Evolutionary conservation across 2,113 vertebrate genomes (phyloP).

Genomic region (Rousettus leschenaultii): DNA sequence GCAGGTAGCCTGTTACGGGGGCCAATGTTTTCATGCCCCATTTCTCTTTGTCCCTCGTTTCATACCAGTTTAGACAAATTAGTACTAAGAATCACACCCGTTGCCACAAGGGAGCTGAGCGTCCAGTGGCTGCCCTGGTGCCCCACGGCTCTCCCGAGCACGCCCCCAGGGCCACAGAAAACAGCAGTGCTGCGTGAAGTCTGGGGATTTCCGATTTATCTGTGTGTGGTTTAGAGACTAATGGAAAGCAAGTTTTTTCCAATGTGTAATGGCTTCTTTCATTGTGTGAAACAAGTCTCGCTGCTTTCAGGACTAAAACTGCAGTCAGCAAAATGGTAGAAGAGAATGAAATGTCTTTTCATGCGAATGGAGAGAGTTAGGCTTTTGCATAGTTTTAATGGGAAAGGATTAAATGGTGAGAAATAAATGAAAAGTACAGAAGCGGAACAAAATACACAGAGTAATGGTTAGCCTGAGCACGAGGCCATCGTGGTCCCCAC

Average conservation of each 20-base stretch:
- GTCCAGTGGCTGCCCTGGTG: neutral
- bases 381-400: neutral
- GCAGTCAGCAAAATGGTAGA: neutral
- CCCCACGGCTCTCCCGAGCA: neutral
- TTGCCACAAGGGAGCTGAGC: slow-evolving; percentile 20
- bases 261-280: neutral
- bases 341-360: slow-evolving; percentile 1
- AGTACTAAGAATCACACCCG: slow-evolving; percentile 44
- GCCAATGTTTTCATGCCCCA: neutral
- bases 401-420: neutral
- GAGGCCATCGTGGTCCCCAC: rapidly evolving
- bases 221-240: neutral
- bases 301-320: slow-evolving; percentile 4
- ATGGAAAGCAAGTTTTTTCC: slow-evolving; percentile 23
- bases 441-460: neutral
- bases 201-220: neutral
- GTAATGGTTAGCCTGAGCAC: neutral
- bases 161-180: neutral
- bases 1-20: neutral
- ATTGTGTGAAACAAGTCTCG: neutral
- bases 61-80: neutral
- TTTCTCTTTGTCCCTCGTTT: slow-evolving; percentile 14
- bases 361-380: neutral
- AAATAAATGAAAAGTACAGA: neutral
- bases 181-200: slow-evolving; percentile 36